Percentiles rank a stretch among this genome's conserved stretches.
Conservation (phyloP, 2,888 invertebrate species). For the Geotrupes spiniger region DNA sequence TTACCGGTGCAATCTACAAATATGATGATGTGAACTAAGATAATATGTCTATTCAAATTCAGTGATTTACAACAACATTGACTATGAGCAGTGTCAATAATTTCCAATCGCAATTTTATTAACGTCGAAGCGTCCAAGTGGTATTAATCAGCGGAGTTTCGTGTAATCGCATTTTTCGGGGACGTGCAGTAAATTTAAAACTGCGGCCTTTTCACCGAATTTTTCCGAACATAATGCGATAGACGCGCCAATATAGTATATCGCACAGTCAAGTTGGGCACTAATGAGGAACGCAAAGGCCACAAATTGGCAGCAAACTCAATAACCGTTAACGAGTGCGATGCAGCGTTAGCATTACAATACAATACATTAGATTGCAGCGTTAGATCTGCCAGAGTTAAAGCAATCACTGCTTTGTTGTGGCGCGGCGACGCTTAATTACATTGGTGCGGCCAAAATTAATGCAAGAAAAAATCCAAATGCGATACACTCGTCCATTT, state of each 20-base stretch:
- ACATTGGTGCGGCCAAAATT: too few species aligned
- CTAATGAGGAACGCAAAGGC: slow-evolving; percentile 24
- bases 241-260: slow-evolving; percentile 11
- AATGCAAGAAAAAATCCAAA: too few species aligned
- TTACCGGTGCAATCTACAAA: too few species aligned
- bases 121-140: neutral
- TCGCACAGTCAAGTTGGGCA: slow-evolving; percentile 11
- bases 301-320: slow-evolving; percentile 26
- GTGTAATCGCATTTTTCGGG: neutral
- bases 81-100: too few species aligned
- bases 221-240: slow-evolving; percentile 1
- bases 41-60: too few species aligned
- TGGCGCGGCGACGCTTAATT: neutral
- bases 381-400: slow-evolving; percentile 17
- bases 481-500: too few species aligned
- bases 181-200: neutral
- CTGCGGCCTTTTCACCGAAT: neutral
- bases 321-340: slow-evolving; percentile 27
- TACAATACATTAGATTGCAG: slow-evolving; percentile 19
- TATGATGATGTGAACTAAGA: too few species aligned
- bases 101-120: too few species aligned
- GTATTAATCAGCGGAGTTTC: neutral
- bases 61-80: too few species aligned
- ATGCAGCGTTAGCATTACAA: slow-evolving; percentile 22
- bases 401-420: slow-evolving; percentile 14